Evolutionary conservation across 2,797 vertebrate genomes (phyloP), one percentile per base, ranked within the genome.

Genomic region (Chelidonichthys spinosus): DNA sequence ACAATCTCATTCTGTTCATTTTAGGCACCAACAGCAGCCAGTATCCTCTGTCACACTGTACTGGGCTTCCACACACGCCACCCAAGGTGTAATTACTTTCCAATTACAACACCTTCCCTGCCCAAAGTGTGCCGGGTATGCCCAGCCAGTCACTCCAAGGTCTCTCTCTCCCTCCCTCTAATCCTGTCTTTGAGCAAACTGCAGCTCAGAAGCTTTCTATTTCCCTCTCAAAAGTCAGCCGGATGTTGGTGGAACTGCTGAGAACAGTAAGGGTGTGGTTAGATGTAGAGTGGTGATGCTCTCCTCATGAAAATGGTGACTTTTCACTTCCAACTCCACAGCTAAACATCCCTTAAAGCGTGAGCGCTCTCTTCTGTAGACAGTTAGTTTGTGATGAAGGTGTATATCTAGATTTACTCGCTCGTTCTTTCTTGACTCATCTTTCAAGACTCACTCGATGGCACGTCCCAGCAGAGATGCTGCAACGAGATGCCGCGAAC

Each of bases 181-280:
- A 58, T 64, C 66, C 69, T 55, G 55, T 81, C 43, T 78, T 54
- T 78, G 33, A 82, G 37, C 66, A 76, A 73, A 77, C 63, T 61
- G 42, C 68, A 56, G 47, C 56, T 84, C 10, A 25, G 53, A 13
- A 62, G 18, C 42, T 67, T 69, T 71, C 18, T 69, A 32, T 66
- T 73, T 70, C 55, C 36, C 11, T 59, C 56, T 72, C 55, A 50
- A 33, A 50, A 54, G 46, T 72, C 63, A 39, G 32, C 58, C 37
- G 35, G 62, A 77, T 66, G 55, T 58, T 74, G 69, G 49, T 69
- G 42, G 64, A 66, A 61, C 44, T 69, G 68, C 70, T 56, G 14
- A 60, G 72, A 63, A 63, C 46, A 72, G 68, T 55, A 25, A 44
- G 44, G 52, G n/a, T 36, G 32, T 61, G 36, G 44, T 47, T 39